Evolutionary conservation across 2,113 vertebrate genomes (phyloP), one percentile per base, ranked within the genome.

Genomic region (Glaucidium brasilianum): DNA sequence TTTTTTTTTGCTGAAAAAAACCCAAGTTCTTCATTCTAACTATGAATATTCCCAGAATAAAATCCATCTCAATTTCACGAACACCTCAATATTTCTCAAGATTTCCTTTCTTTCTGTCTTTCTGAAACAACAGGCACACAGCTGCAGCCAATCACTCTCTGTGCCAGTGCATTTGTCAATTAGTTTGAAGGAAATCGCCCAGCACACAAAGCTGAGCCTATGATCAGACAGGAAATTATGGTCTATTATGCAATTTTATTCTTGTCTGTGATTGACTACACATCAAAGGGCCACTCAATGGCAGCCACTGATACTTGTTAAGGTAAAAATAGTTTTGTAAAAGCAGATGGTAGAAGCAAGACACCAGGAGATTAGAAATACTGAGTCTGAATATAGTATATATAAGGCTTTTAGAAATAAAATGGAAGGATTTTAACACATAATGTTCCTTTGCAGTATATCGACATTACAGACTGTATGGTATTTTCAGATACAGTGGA

Each of bases 191-290:
- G 75, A 96, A 95, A 88, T 94, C 26, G 2, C 75, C 34, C 63
- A 77, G 76, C 89, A 80, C 63, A 81, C 73, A 56, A 81, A 66
- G 84, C 80, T 85, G 53, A 87, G 74, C 49, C 90, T 92, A 58
- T 77, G 81, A 95, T 96, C 92, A 88, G 90, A 60, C 58, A 76
- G 90, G 77, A 96, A 95, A 95, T 95, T 94, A 96, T 69, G 22
- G 85, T 47, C 81, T 87, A 95, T 94, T 95, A 93, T 62, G 78
- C 82, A 85, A 85, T 96, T 96, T 96, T 92, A 85, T 85, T 88
- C 74, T 92, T 11, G 5, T 90, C 78, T 96, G 71, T 95, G 84
- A 96, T 64, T 95, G 91, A 96, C 60, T 91, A 59, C 47, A 89
- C 76, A 87, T 94, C 80, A 94, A 89, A 96, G 49, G 77, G 87